Evolutionary conservation across 2,113 vertebrate species (phyloP), one percentile per base, ranked within the genome.

Genomic region (Chauna torquata): DNA sequence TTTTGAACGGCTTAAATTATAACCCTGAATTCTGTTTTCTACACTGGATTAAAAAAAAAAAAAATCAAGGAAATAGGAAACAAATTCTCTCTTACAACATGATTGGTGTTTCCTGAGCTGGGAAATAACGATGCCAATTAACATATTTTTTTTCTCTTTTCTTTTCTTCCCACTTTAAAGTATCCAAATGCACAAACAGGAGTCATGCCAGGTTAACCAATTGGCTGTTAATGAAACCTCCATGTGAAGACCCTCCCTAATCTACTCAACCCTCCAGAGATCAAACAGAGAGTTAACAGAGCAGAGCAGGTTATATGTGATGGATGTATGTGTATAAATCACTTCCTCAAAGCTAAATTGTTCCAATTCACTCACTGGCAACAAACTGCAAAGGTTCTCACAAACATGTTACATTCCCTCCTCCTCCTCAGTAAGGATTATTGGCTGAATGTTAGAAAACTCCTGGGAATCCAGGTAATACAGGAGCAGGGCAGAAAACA

Each of bases 231-330:
- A 90, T 78, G 86, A 96, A 97, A 97, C 87, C 69, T 91, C 70
- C 1, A 8, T 61, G 78, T 88, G 94, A 87, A 92, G 87, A 97
- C 92, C 90, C 68, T 78, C 92, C 80, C 94, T 93, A 90, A 96
- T 94, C 96, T 93, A 68, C 96, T 96, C 90, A 93, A 95, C 83
- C 80, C 86, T 97, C 91, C 61, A 47, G 96, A 97, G 97, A 98
- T 98, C 98, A 98, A 98, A 98, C 82, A 77, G 90, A 89, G 82
- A 94, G 83, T 88, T 97, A 97, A 94, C 96, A 97, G 96, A 96
- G 94, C 96, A 97, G 80, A 95, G 95, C 90, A 94, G 95, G 65
- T 93, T 91, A 58, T 78, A 66, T 24, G 78, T 94, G 93, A 95
- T 92, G 90, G 88, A 96, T 65, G 52, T 55, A 64, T 32, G 42